Evolutionary conservation across 1,140 invertebrate genomes (phyloP).

Genomic region (Procambarus virginalis): DNA sequence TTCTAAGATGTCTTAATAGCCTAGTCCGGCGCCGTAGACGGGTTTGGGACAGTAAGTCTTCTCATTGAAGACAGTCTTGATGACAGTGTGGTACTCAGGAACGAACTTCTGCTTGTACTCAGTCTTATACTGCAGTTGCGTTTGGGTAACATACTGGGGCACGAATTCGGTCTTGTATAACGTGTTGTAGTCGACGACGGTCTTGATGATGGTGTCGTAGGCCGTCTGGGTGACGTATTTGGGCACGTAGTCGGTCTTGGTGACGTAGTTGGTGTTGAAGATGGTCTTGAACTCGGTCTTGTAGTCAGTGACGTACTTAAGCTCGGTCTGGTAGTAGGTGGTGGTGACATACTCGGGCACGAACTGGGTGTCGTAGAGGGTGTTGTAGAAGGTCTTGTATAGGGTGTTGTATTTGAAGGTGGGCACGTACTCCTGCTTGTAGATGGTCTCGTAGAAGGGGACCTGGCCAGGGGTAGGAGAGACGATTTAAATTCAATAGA

Average conservation of each 20-base stretch:
- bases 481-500: no score
- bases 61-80: not conserved
- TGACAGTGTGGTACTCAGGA: not conserved
- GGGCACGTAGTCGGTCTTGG: slow-evolving; percentile 23
- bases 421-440: slow-evolving; percentile 36
- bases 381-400: slow-evolving; percentile 30
- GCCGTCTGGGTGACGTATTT: slow-evolving; percentile 48
- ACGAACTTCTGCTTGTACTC: not conserved
- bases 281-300: slow-evolving; percentile 33
- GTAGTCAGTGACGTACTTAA: slow-evolving; percentile 29
- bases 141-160: not conserved
- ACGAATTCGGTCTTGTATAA: slow-evolving; percentile 15
- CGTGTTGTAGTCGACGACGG: slow-evolving; percentile 29
- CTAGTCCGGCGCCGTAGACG: no score
- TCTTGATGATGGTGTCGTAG: slow-evolving; percentile 25
- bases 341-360: slow-evolving; percentile 43
- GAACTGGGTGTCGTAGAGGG: slow-evolving; percentile 36
- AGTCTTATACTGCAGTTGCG: not conserved
- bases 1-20: no score
- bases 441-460: slow-evolving; percentile 23
- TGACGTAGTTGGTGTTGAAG: slow-evolving; percentile 40
- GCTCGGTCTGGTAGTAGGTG: slow-evolving; percentile 34
- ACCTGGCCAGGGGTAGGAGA: not conserved
- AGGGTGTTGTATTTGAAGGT: slow-evolving; percentile 24
- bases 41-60: not conserved